Evolutionary conservation across 2,113 vertebrate species (phyloP).

Genomic region (Aspidoscelis tigris): DNA sequence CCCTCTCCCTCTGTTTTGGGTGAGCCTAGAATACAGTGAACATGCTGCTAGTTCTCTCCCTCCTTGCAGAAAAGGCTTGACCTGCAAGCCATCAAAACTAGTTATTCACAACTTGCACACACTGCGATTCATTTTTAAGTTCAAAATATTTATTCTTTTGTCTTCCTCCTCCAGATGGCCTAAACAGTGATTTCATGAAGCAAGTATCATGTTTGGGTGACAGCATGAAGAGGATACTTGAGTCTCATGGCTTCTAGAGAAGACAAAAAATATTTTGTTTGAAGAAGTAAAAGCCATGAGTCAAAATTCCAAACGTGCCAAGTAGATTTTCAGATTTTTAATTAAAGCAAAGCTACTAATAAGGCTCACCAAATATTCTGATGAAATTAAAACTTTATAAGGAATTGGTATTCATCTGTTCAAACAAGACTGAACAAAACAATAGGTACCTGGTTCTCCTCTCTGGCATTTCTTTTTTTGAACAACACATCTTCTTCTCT

Average conservation of each 20-base stretch:
- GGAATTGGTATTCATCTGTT: slow-evolving; percentile 31
- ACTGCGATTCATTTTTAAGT: not conserved
- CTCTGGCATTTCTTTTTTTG: slow-evolving; percentile 89
- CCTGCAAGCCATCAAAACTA: not conserved
- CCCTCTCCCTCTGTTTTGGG: not conserved
- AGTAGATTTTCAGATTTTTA: slow-evolving; percentile 4
- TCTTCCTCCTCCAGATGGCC: not conserved
- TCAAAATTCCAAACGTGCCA: slow-evolving; percentile 28
- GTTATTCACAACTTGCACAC: not conserved
- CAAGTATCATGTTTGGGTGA: slow-evolving; percentile 5
- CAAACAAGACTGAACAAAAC: slow-evolving; percentile 51
- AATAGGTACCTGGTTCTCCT: slow-evolving; percentile 83
- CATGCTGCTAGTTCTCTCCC: not conserved
- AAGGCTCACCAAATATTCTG: slow-evolving; percentile 7
- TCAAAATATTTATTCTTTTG: not conserved
- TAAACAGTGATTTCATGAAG: not conserved
- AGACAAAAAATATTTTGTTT: slow-evolving; percentile 51
- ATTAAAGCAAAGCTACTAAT: slow-evolving; percentile 29
- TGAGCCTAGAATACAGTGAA: not conserved
- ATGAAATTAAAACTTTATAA: slow-evolving; percentile 26
- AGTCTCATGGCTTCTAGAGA: slow-evolving; percentile 47
- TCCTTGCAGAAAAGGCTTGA: not conserved
- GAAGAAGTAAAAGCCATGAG: slow-evolving; percentile 47
- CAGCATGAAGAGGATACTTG: not conserved
- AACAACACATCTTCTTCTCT: slow-evolving; percentile 90